Evolutionary conservation across 1,140 invertebrate genomes (phyloP).

Genomic region (Piezodorus guildinii): DNA sequence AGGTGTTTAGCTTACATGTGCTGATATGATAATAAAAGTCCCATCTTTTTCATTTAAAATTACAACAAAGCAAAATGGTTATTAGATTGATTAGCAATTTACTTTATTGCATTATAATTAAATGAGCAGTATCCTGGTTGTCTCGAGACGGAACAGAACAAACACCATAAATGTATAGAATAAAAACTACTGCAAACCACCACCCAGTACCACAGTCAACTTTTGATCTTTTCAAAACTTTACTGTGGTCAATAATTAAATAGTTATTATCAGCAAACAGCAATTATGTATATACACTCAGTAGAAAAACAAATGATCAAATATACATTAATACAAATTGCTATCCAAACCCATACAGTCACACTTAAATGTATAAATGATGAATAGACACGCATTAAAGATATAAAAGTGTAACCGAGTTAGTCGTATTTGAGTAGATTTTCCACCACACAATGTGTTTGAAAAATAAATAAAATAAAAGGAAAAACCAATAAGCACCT

Average conservation of each 20-base stretch:
- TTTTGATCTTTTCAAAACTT: conserved; percentile 18
- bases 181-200: conserved; percentile 17
- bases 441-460: conserved; percentile 7
- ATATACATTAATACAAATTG: conserved; percentile 25
- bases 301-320: conserved; percentile 22
- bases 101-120: conserved; percentile 3
- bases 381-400: conserved; percentile 17
- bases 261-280: conserved; percentile 23
- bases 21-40: conserved; percentile 11
- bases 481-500: background rate
- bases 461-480: conserved; percentile 5
- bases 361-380: conserved; percentile 22
- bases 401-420: conserved; percentile 14
- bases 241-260: conserved; percentile 11
- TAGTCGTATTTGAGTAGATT: conserved; percentile 8
- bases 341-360: conserved; percentile 26
- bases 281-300: conserved; percentile 25
- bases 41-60: background rate
- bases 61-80: background rate
- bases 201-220: conserved; percentile 23
- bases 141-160: conserved; percentile 5
- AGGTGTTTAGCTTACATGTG: background rate
- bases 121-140: conserved; percentile 10
- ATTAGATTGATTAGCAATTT: conserved; percentile 10
- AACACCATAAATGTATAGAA: conserved; percentile 9